A percentile compares a stretch with the other conserved stretches of the same genome.
phyloP scores from a whole-genome alignment of 2,113 vertebrate genomes.

The Carlito syrichta region DNA sequence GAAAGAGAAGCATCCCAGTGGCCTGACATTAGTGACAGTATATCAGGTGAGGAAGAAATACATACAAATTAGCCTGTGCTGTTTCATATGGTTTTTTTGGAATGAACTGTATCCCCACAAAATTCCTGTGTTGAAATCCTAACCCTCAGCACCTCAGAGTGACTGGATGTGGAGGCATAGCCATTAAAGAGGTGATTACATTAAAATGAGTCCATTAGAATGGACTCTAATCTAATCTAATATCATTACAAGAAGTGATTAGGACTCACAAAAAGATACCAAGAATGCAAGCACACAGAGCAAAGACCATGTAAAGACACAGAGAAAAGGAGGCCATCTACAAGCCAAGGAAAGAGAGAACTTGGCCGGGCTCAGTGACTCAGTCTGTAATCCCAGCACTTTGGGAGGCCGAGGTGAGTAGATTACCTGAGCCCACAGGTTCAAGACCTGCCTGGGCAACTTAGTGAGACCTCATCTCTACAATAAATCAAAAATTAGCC shows the following conservation, averaged over 20 bases:
- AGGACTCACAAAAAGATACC: background rate
- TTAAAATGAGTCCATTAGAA: background rate
- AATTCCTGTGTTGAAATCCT: background rate
- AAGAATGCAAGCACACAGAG: background rate
- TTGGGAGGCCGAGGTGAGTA: too few relatives aligned
- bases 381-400: too few relatives aligned
- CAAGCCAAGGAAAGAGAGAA: background rate
- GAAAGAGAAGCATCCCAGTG: background rate
- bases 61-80: background rate
- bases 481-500: too few relatives aligned
- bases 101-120: background rate
- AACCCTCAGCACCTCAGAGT: background rate
- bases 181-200: background rate
- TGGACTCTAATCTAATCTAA: background rate
- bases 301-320: background rate
- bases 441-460: too few relatives aligned
- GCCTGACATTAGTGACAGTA: background rate
- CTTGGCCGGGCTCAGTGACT: too few relatives aligned
- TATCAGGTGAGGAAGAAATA: background rate
- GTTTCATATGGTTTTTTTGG: background rate
- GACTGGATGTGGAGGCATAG: background rate
- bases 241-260: background rate
- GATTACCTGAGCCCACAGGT: too few relatives aligned
- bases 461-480: too few relatives aligned
- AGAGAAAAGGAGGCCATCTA: background rate